A percentile compares a stretch with the other conserved stretches of the same genome.
Conservation (phyloP, 2,113 vertebrate species). For the zebrafish (Danio rerio) region GRCz12tu NC_133192.1:4705001-4705500, state of each 20-base stretch:
- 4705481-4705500: too few species aligned
- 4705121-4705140: constrained; percentile 29
- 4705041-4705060: neutral
- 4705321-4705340: constrained; percentile 17
- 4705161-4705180: constrained; percentile 20
- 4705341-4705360: neutral
- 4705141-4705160: constrained; percentile 10
- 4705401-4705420: constrained; percentile 16
- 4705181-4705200: neutral
- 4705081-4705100: constrained; percentile 31
- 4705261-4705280: neutral
- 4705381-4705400: constrained; percentile 35
- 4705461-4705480: too few species aligned
- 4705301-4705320: too few species aligned
- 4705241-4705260: constrained; percentile 1
- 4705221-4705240: neutral
- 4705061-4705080: constrained; percentile 13
- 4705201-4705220: constrained; percentile 30
- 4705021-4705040: neutral
- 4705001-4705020: too few species aligned
- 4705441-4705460: neutral
- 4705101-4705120: constrained; percentile 26
- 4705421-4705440: neutral
- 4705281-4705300: too few species aligned
- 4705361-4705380: constrained; percentile 21